Conservation (phyloP, 2,797 vertebrate genomes). For the Enteromius unitaeniatus region DNA sequence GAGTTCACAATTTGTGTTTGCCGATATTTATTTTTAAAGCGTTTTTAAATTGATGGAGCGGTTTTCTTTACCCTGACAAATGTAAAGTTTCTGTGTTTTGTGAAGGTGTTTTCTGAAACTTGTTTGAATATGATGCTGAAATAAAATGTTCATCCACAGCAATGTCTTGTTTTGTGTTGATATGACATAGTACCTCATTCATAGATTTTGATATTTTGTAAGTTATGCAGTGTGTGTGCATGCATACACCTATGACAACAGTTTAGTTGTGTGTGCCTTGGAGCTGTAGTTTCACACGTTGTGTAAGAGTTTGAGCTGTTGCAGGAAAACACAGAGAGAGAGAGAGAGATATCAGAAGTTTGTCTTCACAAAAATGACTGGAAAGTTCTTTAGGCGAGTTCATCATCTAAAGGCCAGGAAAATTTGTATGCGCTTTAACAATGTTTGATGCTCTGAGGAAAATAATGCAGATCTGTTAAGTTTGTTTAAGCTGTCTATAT, state of each 20-base stretch:
- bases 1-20: slow-evolving; percentile 28
- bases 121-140: slow-evolving; percentile 29
- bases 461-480: not conserved
- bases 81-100: slow-evolving; percentile 25
- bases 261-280: not conserved
- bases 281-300: slow-evolving; percentile 14
- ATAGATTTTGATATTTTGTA: slow-evolving; percentile 7
- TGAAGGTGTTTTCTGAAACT: slow-evolving; percentile 35
- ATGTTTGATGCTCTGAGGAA: not conserved
- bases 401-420: slow-evolving; percentile 17
- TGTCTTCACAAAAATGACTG: not conserved
- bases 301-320: not conserved
- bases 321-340: not conserved
- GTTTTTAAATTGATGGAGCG: not conserved
- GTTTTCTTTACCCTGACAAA: not conserved
- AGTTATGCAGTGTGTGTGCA: not conserved
- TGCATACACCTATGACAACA: not conserved
- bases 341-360: not conserved
- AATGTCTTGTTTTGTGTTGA: slow-evolving; percentile 9
- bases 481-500: not conserved
- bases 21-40: slow-evolving; percentile 40
- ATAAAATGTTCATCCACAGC: slow-evolving; percentile 26
- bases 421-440: not conserved
- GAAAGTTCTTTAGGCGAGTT: slow-evolving; percentile 10
- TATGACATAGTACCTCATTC: not conserved